phyloP scores from a whole-genome alignment of 2,888 invertebrate genomes.

The Aporophyla lueneburgensis region DNA sequence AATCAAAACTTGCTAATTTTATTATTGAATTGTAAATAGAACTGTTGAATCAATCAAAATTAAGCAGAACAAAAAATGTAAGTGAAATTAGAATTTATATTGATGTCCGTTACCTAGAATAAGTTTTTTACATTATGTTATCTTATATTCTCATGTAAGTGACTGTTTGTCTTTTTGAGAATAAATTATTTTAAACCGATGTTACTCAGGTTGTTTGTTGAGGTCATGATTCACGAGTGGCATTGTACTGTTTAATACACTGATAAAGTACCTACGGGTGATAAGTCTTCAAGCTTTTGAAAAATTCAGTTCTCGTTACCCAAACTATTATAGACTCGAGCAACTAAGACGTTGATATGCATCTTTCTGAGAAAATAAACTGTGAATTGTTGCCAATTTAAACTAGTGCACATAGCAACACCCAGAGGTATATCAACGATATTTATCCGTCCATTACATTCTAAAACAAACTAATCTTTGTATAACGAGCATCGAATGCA shows the following conservation, averaged over 20 bases:
- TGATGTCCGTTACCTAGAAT: too few species aligned
- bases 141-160: too few species aligned
- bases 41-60: too few species aligned
- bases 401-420: slow-evolving; percentile 32
- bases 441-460: slow-evolving; percentile 4
- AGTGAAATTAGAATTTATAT: too few species aligned
- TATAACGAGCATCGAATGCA: slow-evolving; percentile 6
- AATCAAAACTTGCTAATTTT: too few species aligned
- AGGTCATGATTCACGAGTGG: slow-evolving; percentile 9
- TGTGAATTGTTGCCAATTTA: slow-evolving; percentile 41
- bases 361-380: slow-evolving; percentile 44
- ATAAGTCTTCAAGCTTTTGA: background rate
- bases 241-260: background rate
- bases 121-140: too few species aligned
- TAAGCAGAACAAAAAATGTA: too few species aligned
- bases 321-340: slow-evolving; percentile 1
- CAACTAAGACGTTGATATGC: slow-evolving; percentile 18
- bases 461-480: slow-evolving; percentile 14
- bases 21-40: too few species aligned
- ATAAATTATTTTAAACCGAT: too few species aligned
- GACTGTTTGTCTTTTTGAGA: too few species aligned
- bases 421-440: slow-evolving; percentile 7
- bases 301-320: background rate
- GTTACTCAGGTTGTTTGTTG: slow-evolving; percentile 29
- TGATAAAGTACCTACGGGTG: background rate